Evolutionary conservation across 2,888 invertebrate species (phyloP), one percentile per base, ranked within the genome.

Genomic region (Tuberolachnus salignus): DNA sequence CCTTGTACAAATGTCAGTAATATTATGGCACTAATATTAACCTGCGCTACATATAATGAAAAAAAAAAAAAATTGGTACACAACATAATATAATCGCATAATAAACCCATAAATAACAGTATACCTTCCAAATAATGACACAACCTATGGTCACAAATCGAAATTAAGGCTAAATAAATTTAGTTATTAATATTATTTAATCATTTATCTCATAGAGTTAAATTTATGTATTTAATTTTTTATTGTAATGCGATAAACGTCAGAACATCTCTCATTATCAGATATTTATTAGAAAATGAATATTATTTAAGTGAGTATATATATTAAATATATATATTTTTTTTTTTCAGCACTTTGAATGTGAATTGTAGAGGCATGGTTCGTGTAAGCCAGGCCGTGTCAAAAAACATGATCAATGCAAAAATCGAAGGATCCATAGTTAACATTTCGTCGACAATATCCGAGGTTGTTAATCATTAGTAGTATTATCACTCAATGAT

Each of bases 381-480:
- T 70, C 94, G 95, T 85, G 89, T 96, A 2, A 92, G 94, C 57
- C 95, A 97, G 89, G 87, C 92, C 42, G 90, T 95, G 63, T 90
- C 91, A 14, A 89, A 88, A 82, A 89, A 91, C 84, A 90, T 97
- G 89, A 88, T 93, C 59, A 88, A 89, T 55, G 88, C 90, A 71
- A 91, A 92, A 83, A 87, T 87, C 61, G 89, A 89, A 80, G 94
- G 96, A 46, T 88, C 92, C 80, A 94, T 98, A 83, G 97, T 98
- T 0, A 97, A 96, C 85, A 86, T 97, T 70, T 97, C 97, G 0
- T 97, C 97, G 0, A 91, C 94, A 85, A 94, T 96, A 0, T 92
- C 92, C 6, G 88, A 89, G 87, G 91, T 91, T 13, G 4, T 4
- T 8, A 19, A 53, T 51, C 4, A 51, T 16, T 16, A 51, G 13